Evolutionary conservation across 2,888 invertebrate species (phyloP), one percentile per base, ranked within the genome.

Genomic region (Pollenia amentaria): DNA sequence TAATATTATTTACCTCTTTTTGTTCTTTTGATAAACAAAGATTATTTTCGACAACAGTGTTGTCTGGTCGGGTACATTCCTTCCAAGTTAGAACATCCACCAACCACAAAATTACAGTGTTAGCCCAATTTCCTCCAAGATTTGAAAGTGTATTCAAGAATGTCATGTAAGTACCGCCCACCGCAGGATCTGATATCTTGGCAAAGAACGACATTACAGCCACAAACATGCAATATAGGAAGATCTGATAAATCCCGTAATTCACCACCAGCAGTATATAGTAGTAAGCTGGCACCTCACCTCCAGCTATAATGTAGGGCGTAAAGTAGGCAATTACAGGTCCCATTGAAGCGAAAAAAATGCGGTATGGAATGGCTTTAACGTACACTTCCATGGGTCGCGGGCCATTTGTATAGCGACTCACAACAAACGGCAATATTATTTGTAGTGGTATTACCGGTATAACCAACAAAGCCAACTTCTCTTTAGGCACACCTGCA

Each of bases 81-180:
- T 96, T 97, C 93, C 95, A 96, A 0, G 99, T 98, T 7, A 99
- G 93, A 11, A 96, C 95, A 94, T 99, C 99, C 3, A 99, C 98
- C 84, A 98, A 95, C 96, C 98, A 98, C 6, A 99, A 94, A 0
- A 98, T 96, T 4, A 98, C 94, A 0, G 99, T 98, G 84, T 96
- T 95, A 0, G 99, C 99, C 99, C 99, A 99, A 92, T 98, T 99
- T 8, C 98, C 98, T n/a, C 99, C 99, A 83, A 99, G 95, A 94
- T 99, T 99, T 67, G 97, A 96, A 29, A 99, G 94, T 0, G 99
- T 99, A 93, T 99, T 99, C 16, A 99, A 94, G 72, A 99, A 94
- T 0, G 99, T 99, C 99, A 99, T 99, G 93, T 99, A 99, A 0
- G 99, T 99, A 7, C 99, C 99, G 2, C 99, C 99, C 0, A 99